phyloP scores from a whole-genome alignment of 2,113 vertebrate species.

The Colius striatus region DNA sequence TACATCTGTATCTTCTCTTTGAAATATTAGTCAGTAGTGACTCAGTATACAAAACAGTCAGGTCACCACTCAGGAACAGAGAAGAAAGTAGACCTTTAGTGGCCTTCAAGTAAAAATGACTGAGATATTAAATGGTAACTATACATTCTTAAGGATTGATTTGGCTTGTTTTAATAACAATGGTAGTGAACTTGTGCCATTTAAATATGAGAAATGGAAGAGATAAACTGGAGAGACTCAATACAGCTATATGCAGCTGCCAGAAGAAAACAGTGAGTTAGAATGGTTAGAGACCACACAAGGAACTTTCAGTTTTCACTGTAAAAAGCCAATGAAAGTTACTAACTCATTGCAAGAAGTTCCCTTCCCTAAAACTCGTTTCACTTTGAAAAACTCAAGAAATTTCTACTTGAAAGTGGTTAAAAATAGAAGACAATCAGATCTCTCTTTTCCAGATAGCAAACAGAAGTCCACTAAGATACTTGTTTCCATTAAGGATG shows the following conservation, averaged over 20 bases:
- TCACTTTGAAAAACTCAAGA: not conserved
- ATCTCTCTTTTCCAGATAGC: not conserved
- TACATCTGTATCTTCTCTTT: not conserved
- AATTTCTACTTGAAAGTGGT: not conserved
- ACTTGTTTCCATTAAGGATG: not conserved
- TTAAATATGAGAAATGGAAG: not conserved
- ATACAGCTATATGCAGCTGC: not conserved
- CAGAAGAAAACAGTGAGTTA: not conserved
- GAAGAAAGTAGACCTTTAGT: not conserved
- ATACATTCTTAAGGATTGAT: not conserved
- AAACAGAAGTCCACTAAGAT: not conserved
- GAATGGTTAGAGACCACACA: not conserved
- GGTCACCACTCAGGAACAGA: not conserved
- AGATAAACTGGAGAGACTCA: not conserved
- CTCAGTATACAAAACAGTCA: not conserved
- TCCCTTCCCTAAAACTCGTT: not conserved
- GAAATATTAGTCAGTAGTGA: not conserved
- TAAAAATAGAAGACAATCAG: not conserved
- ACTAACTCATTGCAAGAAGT: not conserved
- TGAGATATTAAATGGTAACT: not conserved
- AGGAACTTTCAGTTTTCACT: not conserved
- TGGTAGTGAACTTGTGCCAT: not conserved
- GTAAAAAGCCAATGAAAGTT: not conserved
- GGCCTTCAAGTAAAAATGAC: not conserved
- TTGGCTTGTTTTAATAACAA: not conserved